A percentile compares a stretch with the other conserved stretches of the same genome.
These are phyloP conservation scores for Telenomus remus DNA, from an alignment of 1,140 invertebrate species.

Conservation along the genomic window DNA sequence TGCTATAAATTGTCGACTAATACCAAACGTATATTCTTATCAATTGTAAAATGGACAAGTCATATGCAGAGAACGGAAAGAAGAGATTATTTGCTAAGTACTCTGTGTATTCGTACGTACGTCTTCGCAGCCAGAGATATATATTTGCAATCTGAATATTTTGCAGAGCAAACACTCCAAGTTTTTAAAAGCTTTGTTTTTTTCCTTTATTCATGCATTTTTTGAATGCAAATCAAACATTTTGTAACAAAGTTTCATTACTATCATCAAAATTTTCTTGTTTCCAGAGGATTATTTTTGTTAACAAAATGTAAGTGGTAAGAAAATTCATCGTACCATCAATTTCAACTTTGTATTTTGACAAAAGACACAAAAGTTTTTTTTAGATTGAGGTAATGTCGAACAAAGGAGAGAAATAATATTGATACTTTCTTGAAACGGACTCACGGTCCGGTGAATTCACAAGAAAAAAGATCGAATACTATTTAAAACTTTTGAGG, in stretches of 20 bases:
- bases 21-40: conserved; percentile 66
- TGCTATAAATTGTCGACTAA: conserved; percentile 26
- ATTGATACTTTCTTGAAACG: conserved; percentile 16
- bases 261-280: no score
- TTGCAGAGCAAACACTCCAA: neutral
- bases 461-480: no score
- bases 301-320: no score
- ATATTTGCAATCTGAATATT: neutral
- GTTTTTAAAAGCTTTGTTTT: neutral
- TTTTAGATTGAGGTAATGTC: conserved; percentile 40
- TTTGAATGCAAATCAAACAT: no score
- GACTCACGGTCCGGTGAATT: neutral
- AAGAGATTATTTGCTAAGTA: conserved; percentile 39
- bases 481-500: no score
- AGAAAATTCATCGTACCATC: no score
- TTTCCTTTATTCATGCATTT: neutral
- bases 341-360: conserved; percentile 9
- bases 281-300: no score
- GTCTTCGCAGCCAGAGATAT: conserved; percentile 1
- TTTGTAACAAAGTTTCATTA: no score
- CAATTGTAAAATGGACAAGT: conserved; percentile 68
- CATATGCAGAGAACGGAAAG: conserved; percentile 59
- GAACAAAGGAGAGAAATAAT: conserved; percentile 35
- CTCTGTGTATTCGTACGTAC: conserved; percentile 10
- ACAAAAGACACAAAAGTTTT: conserved; percentile 27